These are phyloP conservation scores for Girardinus metallicus DNA, from an alignment of 2,797 vertebrate genomes.

Conservation along the genomic window DNA sequence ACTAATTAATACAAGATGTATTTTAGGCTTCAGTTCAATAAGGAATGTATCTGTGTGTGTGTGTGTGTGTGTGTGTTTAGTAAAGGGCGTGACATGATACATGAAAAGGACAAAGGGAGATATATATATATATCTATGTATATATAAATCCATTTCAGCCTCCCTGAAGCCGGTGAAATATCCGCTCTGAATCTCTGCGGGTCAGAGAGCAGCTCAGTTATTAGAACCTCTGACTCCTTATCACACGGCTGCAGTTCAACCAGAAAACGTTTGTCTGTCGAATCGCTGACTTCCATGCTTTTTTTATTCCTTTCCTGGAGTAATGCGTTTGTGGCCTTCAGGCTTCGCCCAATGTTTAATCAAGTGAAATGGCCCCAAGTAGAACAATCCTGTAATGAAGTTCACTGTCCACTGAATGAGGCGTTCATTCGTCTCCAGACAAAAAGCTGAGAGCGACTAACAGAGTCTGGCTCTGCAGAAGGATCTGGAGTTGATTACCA, in stretches of 20 bases:
- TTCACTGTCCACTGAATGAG: constrained; percentile 42
- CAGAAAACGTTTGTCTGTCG: constrained; percentile 41
- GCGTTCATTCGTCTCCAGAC: constrained; percentile 57
- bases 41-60: no score
- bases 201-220: constrained; percentile 32
- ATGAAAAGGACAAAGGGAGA: no score
- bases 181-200: not conserved
- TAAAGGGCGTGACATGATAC: no score
- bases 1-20: no score
- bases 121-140: not conserved
- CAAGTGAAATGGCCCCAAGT: constrained; percentile 62
- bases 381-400: constrained; percentile 56
- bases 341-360: constrained; percentile 63
- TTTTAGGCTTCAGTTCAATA: no score
- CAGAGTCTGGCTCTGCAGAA: constrained; percentile 37
- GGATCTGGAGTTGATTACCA: constrained; percentile 43
- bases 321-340: constrained; percentile 45
- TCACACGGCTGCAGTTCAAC: constrained; percentile 45
- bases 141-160: not conserved
- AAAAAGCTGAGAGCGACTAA: constrained; percentile 50
- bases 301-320: constrained; percentile 16
- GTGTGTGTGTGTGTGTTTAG: no score
- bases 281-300: constrained; percentile 31
- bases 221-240: constrained; percentile 37
- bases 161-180: not conserved